Percentiles rank a stretch among this genome's conserved stretches.
phyloP scores from a whole-genome alignment of 92 coral and sea anemone genomes.

The Hydrozoanthus gracilis region DNA sequence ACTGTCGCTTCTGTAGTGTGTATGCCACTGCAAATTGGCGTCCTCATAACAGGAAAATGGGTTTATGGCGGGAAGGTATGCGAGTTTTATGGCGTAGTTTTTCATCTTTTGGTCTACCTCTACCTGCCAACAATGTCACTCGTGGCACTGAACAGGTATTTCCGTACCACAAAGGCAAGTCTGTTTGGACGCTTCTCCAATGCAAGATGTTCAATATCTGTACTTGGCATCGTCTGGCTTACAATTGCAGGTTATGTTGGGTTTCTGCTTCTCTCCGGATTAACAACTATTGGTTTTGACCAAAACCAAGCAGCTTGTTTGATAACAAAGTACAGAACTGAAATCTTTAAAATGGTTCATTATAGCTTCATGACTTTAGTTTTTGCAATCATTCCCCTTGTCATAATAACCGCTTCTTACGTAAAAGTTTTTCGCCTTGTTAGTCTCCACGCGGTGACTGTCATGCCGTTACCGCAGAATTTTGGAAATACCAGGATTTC shows the following conservation, averaged over 20 bases:
- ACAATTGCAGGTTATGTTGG: conserved; percentile 11
- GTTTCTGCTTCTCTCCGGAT: conserved; percentile 33
- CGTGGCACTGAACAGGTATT: conserved; percentile 37
- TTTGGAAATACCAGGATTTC: background rate
- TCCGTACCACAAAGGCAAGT: conserved; percentile 8
- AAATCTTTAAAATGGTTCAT: conserved; percentile 25
- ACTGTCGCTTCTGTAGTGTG: conserved; percentile 22
- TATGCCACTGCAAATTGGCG: conserved; percentile 37
- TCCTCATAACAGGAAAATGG: conserved; percentile 30
- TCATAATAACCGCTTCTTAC: conserved; percentile 16
- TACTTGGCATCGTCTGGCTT: background rate
- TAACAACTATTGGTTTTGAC: conserved; percentile 26
- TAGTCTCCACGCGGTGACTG: conserved; percentile 16
- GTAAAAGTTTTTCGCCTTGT: conserved; percentile 27
- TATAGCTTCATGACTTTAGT: conserved; percentile 32
- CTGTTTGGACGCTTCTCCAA: conserved; percentile 29
- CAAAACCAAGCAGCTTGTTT: conserved; percentile 34
- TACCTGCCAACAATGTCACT: conserved; percentile 41
- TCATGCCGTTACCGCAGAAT: background rate
- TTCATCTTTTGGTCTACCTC: conserved; percentile 15
- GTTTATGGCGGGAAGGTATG: conserved; percentile 22
- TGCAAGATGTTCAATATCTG: background rate
- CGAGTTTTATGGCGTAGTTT: conserved; percentile 14
- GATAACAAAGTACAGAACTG: background rate
- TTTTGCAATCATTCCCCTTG: conserved; percentile 27